Base-by-base conservation (phyloP, 2,888 invertebrate genomes). In the Chironomus riparius region DNA sequence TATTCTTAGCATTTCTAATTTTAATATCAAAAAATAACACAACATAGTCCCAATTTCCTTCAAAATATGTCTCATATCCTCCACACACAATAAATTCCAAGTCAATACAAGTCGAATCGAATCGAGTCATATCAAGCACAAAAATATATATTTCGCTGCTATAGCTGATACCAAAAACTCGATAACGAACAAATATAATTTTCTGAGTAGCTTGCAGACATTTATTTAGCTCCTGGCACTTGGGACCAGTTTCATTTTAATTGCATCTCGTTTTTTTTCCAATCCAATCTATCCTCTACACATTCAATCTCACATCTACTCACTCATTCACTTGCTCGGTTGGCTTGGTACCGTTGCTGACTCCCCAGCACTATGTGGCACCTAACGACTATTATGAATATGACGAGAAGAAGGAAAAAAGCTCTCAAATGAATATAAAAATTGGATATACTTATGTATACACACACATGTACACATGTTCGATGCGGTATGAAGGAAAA, bases 241-340 rank as follows among this genome's bases (percentile, higher is more conserved):
- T 68, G 74, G 74, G 74, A 74, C 74, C 65, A 74, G 74, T 74
- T 74, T 68, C 74, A 74, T 74, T 74, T 62, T 73, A 73, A 73
- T 73, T 73, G 72, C 72, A 73, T 73, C 72, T 73, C 72, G 71
- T 56, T 71, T 71, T 38, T n/a, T 38, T 71, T 71, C 71, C 71
- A 65, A 65, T 65, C 21, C 21, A 65, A 21, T 24, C 22, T 13
- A 24, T 24, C 21, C 21, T 65, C 21, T 56, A 68, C 22, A 18
- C 18, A 28, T 28, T 47, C 24, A 22, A 12, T 7, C 47, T 47
- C 47, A n/a, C 65, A 48, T 72, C 48, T 18, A 56, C 56, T 50
- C 15, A 50, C 50, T 56, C 56, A 56, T 6, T 56, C 56, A 56
- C 18, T 18, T 56, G 56, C 56, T 56, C 15, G 50, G 15, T 18